Evolutionary conservation across 37 sponge, comb jelly and placozoan species (phyloP), one percentile per base, ranked within the genome.

Genomic region (Spongia lamella): DNA sequence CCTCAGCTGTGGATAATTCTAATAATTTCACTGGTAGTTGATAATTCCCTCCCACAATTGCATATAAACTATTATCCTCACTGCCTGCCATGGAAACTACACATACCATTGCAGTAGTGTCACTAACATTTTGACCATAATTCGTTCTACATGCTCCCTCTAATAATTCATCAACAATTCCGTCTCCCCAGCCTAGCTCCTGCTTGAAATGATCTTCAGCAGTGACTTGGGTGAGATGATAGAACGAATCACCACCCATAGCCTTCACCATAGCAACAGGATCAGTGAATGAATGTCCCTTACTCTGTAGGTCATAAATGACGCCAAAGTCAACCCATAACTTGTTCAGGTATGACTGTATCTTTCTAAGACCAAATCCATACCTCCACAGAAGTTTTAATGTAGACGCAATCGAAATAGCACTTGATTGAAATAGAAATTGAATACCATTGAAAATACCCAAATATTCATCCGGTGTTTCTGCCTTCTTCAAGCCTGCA

Each of bases 21-120:
- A 88, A 67, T 30, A 54, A 73, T 33, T 75, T 79, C 75, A 85
- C 68, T 26, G 88, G 71, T 19, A 95, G 75, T 34, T 71, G 80
- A 16, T 36, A 56, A 52, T 95, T 95, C 6, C 96, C 96, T 33
- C 92, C 92, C 25, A 82, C 61, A 11, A 95, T 86, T 21, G 83
- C 72, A 83, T 86, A 87, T 15, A 95, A 84, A 9, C 74, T 74
- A 31, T 83, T 69, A 56, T 81, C 77, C 72, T 91, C 61, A 70
- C 77, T 26, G 1, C 96, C 96, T 33, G 92, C 86, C 34, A 91
- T 76, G 3, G 92, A 74, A n/a, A 91, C 93, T 69, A 79, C 55
- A 1, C 64, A 38, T 20, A 83, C 81, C 53, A 91, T 91, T 0
- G 86, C 89, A 72, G 84, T 79, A 33, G 81, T 58, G 11, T 35